A percentile compares a stretch with the other conserved stretches of the same genome.
Conservation (phyloP, 2,797 vertebrate genomes). For the Choloepus didactylus region DNA sequence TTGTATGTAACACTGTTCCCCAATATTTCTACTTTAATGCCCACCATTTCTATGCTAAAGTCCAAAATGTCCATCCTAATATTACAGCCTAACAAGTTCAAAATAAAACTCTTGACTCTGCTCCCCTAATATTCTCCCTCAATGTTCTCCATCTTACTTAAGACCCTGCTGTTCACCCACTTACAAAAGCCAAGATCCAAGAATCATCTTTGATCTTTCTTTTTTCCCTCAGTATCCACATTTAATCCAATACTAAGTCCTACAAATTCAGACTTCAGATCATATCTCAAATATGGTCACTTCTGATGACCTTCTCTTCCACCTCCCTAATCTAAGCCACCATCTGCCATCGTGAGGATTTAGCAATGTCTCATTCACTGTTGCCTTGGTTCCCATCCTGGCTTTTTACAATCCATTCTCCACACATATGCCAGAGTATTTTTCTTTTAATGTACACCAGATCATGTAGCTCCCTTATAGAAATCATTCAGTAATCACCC, state of each 20-base stretch:
- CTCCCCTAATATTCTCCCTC: neutral
- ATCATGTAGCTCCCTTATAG: neutral
- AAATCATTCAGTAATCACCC: neutral
- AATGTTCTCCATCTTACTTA: neutral
- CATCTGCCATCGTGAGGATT: neutral
- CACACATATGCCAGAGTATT: neutral
- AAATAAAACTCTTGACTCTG: neutral
- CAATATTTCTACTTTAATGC: neutral
- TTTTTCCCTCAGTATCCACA: neutral
- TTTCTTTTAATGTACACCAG: neutral
- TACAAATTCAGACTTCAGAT: neutral
- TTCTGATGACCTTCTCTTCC: neutral
- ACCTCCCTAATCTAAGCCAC: neutral
- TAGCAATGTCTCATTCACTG: neutral
- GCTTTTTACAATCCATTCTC: neutral
- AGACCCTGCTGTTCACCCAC: neutral
- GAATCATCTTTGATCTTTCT: neutral
- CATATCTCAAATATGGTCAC: neutral
- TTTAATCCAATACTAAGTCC: neutral
- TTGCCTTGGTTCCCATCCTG: rapidly evolving
- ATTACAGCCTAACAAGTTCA: neutral
- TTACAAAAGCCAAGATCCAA: neutral
- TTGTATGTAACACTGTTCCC: neutral
- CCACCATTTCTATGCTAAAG: neutral
- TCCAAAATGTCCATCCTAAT: neutral